Base-by-base conservation (phyloP, 2,797 vertebrate species). In the Lycodopsis pacificus region DNA sequence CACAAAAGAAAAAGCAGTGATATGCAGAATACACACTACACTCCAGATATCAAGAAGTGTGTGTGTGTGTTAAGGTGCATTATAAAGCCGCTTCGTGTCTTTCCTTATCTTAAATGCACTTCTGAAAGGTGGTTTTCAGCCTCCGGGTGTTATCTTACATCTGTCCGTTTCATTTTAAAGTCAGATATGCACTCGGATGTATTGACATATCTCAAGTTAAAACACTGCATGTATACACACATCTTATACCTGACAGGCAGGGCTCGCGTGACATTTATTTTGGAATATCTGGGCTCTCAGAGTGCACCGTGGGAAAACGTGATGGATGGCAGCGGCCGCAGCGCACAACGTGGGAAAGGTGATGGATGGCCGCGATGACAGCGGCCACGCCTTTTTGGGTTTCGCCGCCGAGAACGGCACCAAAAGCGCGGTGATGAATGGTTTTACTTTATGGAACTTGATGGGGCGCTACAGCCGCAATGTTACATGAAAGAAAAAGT, bases 351-450 rank as follows among this genome's bases (percentile, higher is more conserved):
- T 78, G 5, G 75, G 84, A 54, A 76, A 80, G 59, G 30, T 91
- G 88, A 92, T 86, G 17, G 87, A 93, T 92, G 89, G 57, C 61
- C 58, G 62, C 68, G 81, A 64, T 81, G 88, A 86, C 84, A 79
- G 25, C 34, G 14, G 85, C 82, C 83, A 91, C 68, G 25, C 86
- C 86, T 82, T 81, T 86, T 83, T 73, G 58, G 79, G 76, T 82
- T 89, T 88, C 79, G 51, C 78, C 67, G 63, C 2, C 15, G 17
- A 59, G 72, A 79, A 83, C 1, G 5, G 51, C 75, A 77, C 63
- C 54, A 57, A 57, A 81, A 81, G 32, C 17, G 22, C 10, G 2
- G 27, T 79, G 89, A 91, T 86, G 66, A 89, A 88, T 83, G 88
- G 78, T 69, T 90, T 90, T 40, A 84, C 58, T 76, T 76, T 40